These are phyloP conservation scores for Sweltsa coloradensis DNA, from an alignment of 1,140 invertebrate genomes.

Conservation along the genomic window DNA sequence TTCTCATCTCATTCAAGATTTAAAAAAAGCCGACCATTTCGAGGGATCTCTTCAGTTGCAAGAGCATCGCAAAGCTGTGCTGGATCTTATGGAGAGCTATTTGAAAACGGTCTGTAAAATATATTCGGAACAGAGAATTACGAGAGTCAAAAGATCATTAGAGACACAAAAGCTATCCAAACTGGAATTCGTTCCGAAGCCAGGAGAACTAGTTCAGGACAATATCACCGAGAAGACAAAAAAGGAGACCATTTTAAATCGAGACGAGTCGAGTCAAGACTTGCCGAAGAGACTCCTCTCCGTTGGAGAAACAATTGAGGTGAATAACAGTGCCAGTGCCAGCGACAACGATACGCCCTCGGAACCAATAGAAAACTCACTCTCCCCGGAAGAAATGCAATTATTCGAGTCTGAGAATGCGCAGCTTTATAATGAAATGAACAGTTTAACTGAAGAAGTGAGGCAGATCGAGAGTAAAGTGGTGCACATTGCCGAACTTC, in stretches of 20 bases:
- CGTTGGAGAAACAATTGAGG: too few relatives aligned
- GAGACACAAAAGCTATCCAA: slow-evolving; percentile 70
- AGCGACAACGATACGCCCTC: slow-evolving; percentile 23
- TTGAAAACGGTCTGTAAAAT: slow-evolving; percentile 76
- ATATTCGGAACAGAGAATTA: slow-evolving; percentile 76
- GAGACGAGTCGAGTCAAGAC: too few relatives aligned
- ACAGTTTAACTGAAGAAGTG: slow-evolving; percentile 54
- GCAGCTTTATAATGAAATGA: slow-evolving; percentile 72
- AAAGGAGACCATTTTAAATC: too few relatives aligned
- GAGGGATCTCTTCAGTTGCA: slow-evolving; percentile 44
- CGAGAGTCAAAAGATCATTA: slow-evolving; percentile 68
- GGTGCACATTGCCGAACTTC: slow-evolving; percentile 89
- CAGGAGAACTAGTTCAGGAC: too few relatives aligned
- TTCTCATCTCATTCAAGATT: slow-evolving; percentile 58
- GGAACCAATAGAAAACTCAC: slow-evolving; percentile 46
- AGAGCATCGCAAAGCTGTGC: slow-evolving; percentile 62
- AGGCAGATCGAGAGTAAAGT: slow-evolving; percentile 85
- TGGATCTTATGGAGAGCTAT: slow-evolving; percentile 65
- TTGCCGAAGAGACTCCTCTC: too few relatives aligned
- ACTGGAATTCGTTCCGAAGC: slow-evolving; percentile 37
- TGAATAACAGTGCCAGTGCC: too few relatives aligned
- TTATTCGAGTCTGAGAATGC: slow-evolving; percentile 80
- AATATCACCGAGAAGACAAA: too few relatives aligned
- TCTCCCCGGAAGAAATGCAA: slow-evolving; percentile 79
- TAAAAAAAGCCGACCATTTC: slow-evolving; percentile 40